phyloP scores from a whole-genome alignment of 1,140 invertebrate genomes.

The Acyrthosiphon pisum region DNA sequence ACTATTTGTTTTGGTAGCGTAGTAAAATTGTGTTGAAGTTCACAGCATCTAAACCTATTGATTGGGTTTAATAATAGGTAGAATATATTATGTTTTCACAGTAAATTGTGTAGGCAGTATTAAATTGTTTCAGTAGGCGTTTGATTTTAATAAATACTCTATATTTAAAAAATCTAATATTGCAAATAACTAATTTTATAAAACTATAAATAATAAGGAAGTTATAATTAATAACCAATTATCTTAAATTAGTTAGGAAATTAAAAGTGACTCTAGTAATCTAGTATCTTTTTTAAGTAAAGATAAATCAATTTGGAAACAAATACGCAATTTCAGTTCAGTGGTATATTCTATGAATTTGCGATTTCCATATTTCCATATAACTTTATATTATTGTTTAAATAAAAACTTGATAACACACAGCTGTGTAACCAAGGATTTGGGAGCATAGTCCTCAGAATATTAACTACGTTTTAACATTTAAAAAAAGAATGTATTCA shows the following conservation, averaged over 20 bases:
- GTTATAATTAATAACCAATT: neutral
- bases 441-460: neutral
- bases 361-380: neutral
- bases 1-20: neutral
- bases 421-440: neutral
- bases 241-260: neutral
- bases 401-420: neutral
- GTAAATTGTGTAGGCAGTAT: neutral
- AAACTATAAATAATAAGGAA: neutral
- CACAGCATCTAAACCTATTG: neutral
- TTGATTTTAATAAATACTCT: neutral
- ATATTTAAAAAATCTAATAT: neutral
- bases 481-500: neutral
- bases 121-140: neutral
- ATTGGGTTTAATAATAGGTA: neutral
- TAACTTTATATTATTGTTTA: neutral
- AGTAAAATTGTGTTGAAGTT: neutral
- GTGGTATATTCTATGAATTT: neutral
- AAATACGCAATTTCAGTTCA: neutral
- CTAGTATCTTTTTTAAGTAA: neutral
- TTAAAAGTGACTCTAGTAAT: neutral
- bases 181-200: neutral
- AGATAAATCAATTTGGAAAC: neutral
- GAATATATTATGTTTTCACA: neutral
- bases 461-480: neutral